Evolutionary conservation across 1,140 invertebrate genomes (phyloP).

Genomic region (Drosophila nigrodunni): DNA sequence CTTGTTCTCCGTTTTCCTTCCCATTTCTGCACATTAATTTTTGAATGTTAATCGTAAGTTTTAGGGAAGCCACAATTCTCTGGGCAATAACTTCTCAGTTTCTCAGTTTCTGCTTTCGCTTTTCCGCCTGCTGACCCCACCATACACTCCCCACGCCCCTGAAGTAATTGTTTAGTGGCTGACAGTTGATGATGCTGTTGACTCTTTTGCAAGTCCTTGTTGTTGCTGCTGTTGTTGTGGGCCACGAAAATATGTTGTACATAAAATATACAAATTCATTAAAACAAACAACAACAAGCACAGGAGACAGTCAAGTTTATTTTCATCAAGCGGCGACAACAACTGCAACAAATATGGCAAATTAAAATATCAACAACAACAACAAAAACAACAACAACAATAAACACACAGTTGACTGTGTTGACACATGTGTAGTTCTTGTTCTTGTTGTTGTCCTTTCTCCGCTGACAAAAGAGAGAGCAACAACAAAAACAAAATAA

Average conservation of each 20-base stretch:
- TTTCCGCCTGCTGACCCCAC: background rate
- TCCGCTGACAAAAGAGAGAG: background rate
- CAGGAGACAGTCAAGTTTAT: conserved; percentile 41
- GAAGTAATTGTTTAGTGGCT: background rate
- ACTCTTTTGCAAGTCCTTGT: background rate
- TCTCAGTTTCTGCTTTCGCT: no score
- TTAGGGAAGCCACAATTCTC: conserved; percentile 2
- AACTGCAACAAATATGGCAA: conserved; percentile 33
- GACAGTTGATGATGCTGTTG: conserved; percentile 25
- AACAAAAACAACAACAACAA: conserved; percentile 5
- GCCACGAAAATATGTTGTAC: conserved; percentile 42
- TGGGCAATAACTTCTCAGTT: background rate
- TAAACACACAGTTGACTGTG: conserved; percentile 3
- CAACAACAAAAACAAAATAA: conserved; percentile 1
- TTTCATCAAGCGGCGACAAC: conserved; percentile 25
- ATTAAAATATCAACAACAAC: conserved; percentile 42
- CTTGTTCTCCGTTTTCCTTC: no score
- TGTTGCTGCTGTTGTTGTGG: conserved; percentile 10
- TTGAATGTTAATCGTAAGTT: conserved; percentile 4
- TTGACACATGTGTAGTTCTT: conserved; percentile 34
- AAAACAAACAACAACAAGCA: conserved; percentile 19
- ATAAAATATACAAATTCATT: conserved; percentile 53
- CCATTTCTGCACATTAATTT: background rate
- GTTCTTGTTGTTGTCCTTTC: conserved; percentile 40
- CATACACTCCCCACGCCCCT: background rate